A percentile compares a stretch with the other conserved stretches of the same genome.
Evolutionary conservation across 2,113 vertebrate genomes (phyloP).

Genomic region (Myxocyprinus asiaticus): DNA sequence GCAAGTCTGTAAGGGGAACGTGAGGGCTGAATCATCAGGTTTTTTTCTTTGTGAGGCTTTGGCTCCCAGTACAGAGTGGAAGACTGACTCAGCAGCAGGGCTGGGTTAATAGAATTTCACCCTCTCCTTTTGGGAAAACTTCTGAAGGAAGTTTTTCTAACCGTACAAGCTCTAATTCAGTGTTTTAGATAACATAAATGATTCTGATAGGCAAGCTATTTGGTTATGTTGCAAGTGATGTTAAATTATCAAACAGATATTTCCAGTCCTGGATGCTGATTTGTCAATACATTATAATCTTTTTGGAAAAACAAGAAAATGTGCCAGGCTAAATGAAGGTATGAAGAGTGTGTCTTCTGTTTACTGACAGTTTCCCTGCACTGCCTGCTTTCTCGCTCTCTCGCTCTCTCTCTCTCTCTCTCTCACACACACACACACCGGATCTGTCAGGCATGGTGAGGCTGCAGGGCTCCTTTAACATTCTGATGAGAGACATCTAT

Average conservation of each 20-base stretch:
- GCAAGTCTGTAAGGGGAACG: background rate
- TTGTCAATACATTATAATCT: no score
- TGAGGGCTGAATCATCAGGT: slow-evolving; percentile 15
- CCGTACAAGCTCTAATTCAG: no score
- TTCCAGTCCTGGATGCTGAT: no score
- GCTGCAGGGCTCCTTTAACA: slow-evolving; percentile 64
- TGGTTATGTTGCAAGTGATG: no score
- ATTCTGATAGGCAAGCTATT: no score
- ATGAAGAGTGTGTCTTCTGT: no score
- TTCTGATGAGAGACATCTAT: slow-evolving; percentile 61
- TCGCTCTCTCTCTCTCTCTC: no score
- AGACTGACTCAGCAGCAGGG: slow-evolving; percentile 4
- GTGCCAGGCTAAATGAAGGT: background rate
- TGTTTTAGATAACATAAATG: background rate
- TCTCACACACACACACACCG: no score
- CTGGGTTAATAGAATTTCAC: slow-evolving; percentile 36
- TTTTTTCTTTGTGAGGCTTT: background rate
- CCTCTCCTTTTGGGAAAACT: background rate
- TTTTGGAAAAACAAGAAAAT: background rate
- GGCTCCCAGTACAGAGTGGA: background rate
- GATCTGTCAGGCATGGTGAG: background rate
- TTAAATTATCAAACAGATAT: no score
- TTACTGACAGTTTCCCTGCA: background rate
- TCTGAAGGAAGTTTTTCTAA: background rate
- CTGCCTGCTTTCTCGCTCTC: background rate